Base-by-base conservation (phyloP, 2,113 vertebrate genomes). In the Chaetodon trifascialis region DNA sequence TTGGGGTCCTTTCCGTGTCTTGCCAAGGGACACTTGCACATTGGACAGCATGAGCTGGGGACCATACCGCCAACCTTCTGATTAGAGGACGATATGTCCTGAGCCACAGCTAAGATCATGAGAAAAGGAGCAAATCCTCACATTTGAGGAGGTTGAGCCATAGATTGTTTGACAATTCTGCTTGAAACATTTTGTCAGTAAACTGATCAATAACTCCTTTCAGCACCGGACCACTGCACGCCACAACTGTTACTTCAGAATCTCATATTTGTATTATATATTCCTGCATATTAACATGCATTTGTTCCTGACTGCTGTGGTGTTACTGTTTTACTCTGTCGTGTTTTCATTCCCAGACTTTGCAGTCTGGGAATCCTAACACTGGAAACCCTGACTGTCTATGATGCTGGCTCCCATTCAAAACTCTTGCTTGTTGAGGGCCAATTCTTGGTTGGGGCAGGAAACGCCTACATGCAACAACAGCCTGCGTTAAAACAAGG, bases 391-490 rank as follows among this genome's bases (percentile, higher is more conserved):
- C 52, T 49, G 68, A 62, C 76, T 65, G 65, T 83, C 73, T 68
- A 64, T 15, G 5, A 51, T 42, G 30, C 49, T 79, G 84, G 84
- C 77, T 86, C 36, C 64, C n/a, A 72, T 59, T 80, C 77, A 80
- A 79, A 49, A 54, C 21, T 9, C 30, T 72, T 63, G 54, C 72
- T 80, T 73, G 64, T 62, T 38, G 52, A 79, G 49, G 67, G 66
- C 81, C 73, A 54, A 70, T 60, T 72, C 51, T 75, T 42, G 54
- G 62, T 62, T 51, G 38, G 86, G 76, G 75, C 64, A 73, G 75
- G 44, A 87, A 82, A 90, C 76, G 34, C 67, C 77, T 23, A 73
- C 77, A 59, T 16, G 68, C 49, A 65, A 30, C 60, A 82, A 58
- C 42, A 79, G 38, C 23, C 66, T 70, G 10, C 64, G 25, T 55